Conservation (phyloP, 2,113 vertebrate species). For the Alectura lathami region DNA sequence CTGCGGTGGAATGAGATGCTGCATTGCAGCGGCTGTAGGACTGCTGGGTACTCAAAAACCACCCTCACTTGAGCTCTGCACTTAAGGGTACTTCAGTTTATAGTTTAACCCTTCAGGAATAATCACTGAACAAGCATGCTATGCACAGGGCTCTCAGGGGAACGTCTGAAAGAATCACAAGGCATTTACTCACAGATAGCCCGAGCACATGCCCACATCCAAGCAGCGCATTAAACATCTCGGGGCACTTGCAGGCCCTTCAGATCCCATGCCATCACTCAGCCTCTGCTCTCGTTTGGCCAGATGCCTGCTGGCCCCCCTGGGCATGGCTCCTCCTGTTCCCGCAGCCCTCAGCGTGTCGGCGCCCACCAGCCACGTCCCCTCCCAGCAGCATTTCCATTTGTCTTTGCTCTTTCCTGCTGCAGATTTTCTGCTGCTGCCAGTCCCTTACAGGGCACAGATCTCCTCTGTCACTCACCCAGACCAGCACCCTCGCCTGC, state of each 20-base stretch:
- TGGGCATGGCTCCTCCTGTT: background rate
- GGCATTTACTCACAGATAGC: background rate
- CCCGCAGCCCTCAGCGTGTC: rapidly evolving
- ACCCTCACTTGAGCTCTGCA: conserved; percentile 15
- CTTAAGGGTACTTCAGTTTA: conserved; percentile 36
- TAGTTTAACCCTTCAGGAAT: conserved; percentile 48
- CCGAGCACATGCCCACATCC: background rate
- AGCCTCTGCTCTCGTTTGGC: background rate
- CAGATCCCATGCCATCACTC: background rate
- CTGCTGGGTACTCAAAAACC: background rate
- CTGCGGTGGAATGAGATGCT: background rate
- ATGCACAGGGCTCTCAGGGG: background rate
- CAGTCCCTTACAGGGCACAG: background rate
- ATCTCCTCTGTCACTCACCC: background rate
- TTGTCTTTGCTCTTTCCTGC: background rate
- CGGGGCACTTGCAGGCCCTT: background rate
- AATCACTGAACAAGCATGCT: background rate
- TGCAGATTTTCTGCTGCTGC: background rate
- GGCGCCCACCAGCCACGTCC: rapidly evolving
- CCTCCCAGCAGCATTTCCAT: background rate
- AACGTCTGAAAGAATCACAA: background rate
- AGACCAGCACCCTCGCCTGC: background rate
- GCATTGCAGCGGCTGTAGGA: background rate
- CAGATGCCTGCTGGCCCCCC: background rate
- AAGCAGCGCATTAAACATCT: background rate